Percentiles rank a stretch among this genome's conserved stretches.
These are phyloP conservation scores for Acanthiza pusilla DNA, from an alignment of 2,797 vertebrate genomes.

Conservation along the genomic window DNA sequence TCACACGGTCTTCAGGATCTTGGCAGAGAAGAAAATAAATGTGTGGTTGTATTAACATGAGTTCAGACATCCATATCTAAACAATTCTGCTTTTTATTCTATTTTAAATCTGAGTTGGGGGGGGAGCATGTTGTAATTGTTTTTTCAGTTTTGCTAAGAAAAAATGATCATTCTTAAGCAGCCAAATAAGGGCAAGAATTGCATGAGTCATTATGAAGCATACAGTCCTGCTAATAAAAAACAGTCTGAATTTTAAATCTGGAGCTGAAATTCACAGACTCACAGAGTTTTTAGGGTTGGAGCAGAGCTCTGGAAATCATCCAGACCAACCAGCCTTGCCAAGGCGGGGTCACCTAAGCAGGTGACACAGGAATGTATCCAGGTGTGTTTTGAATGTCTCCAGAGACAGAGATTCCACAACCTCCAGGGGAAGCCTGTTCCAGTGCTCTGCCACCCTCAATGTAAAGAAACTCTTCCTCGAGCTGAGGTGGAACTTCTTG, in stretches of 20 bases:
- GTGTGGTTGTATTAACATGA: not conserved
- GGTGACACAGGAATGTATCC: not conserved
- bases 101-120: not conserved
- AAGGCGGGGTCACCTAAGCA: not conserved
- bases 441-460: not conserved
- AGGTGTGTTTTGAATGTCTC: not conserved
- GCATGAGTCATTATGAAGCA: not conserved
- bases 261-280: not conserved
- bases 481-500: not conserved
- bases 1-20: not conserved
- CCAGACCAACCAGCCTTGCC: not conserved
- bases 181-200: not conserved
- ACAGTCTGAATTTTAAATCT: not conserved
- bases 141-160: not conserved
- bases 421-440: not conserved
- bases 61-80: not conserved
- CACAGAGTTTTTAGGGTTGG: not conserved
- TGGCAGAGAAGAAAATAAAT: slow-evolving; percentile 7
- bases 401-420: not conserved
- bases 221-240: not conserved
- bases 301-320: not conserved
- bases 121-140: not conserved
- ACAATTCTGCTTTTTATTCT: not conserved
- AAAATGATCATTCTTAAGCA: not conserved
- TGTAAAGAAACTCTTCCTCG: not conserved